Percentiles rank a stretch among this genome's conserved stretches.
Conservation (phyloP, 2,797 vertebrate genomes). For the Podargus strigoides region DNA sequence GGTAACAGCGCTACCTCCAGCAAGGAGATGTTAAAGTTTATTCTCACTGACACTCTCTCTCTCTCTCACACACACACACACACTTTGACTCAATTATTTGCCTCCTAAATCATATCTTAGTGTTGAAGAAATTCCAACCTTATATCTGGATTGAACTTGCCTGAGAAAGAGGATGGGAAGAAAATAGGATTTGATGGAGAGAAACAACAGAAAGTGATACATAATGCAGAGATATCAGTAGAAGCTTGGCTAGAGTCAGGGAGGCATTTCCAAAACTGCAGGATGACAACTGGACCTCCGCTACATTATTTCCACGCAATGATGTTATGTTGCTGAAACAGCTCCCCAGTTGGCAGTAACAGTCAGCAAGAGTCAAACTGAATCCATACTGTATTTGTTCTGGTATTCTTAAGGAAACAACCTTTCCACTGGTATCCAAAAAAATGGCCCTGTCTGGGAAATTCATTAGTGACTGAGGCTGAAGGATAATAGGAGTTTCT, state of each 20-base stretch:
- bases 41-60: not conserved
- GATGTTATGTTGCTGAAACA: not conserved
- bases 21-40: not conserved
- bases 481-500: not conserved
- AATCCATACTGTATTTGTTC: not conserved
- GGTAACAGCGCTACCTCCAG: not conserved
- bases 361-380: not conserved
- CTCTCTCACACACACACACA: not conserved
- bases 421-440: not conserved
- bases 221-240: not conserved
- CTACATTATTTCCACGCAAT: not conserved
- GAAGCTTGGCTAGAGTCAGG: not conserved
- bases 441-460: not conserved
- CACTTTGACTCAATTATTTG: not conserved
- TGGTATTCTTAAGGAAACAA: not conserved
- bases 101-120: not conserved
- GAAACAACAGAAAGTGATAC: not conserved
- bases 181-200: not conserved
- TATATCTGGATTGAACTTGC: not conserved
- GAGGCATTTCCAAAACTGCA: not conserved
- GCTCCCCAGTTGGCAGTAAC: not conserved
- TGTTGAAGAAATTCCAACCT: not conserved
- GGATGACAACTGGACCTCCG: not conserved
- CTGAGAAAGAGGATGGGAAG: not conserved
- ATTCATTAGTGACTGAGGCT: not conserved